Evolutionary conservation across 2,888 invertebrate genomes (phyloP).

Genomic region (Cataglyphis altisquamis): DNA sequence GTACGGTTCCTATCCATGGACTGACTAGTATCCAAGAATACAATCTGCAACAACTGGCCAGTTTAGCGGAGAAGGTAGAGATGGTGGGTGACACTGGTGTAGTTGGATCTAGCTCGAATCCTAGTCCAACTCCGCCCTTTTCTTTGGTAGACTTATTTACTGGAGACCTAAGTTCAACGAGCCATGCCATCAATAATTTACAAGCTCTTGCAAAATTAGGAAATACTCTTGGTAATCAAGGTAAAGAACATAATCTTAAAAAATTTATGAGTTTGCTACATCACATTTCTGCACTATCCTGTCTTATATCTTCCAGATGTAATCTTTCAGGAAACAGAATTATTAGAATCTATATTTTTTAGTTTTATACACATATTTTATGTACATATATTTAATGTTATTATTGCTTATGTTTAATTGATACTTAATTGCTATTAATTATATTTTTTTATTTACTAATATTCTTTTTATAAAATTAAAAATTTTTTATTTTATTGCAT

Average conservation of each 20-base stretch:
- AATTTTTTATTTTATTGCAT: slow-evolving; percentile 1
- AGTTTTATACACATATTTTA: neutral
- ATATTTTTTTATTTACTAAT: neutral
- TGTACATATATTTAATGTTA: neutral
- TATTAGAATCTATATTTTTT: neutral
- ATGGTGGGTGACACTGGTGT: slow-evolving; percentile 82
- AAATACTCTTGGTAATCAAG: slow-evolving; percentile 87
- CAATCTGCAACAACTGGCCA: slow-evolving; percentile 94
- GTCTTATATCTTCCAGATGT: slow-evolving; percentile 24
- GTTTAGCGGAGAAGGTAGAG: slow-evolving; percentile 91
- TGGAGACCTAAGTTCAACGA: slow-evolving; percentile 90
- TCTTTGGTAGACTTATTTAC: slow-evolving; percentile 92
- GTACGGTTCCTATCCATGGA: slow-evolving; percentile 86
- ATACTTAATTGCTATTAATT: neutral
- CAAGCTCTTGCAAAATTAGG: slow-evolving; percentile 96
- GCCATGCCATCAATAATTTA: slow-evolving; percentile 94
- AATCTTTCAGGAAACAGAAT: slow-evolving; percentile 4
- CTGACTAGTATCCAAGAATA: slow-evolving; percentile 94
- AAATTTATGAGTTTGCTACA: neutral
- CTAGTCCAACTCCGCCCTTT: slow-evolving; percentile 89
- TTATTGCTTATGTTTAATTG: neutral
- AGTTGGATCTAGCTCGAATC: slow-evolving; percentile 86
- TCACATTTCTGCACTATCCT: neutral
- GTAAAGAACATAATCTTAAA: slow-evolving; percentile 77
- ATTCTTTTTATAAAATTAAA: neutral